phyloP scores from a whole-genome alignment of 2,113 vertebrate genomes.

The Oryzias curvinotus region DNA sequence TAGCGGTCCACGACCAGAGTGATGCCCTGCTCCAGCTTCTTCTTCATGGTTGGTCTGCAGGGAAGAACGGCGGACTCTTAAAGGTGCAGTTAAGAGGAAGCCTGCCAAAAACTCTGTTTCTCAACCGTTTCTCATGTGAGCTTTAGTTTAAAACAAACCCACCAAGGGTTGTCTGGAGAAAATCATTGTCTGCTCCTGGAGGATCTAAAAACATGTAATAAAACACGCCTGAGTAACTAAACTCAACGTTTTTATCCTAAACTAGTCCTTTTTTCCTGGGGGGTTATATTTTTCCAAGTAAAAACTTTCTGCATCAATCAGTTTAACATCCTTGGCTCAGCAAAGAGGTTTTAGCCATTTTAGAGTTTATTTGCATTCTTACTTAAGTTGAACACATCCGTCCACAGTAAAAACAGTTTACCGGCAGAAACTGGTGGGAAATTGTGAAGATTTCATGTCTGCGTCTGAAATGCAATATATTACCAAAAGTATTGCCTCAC shows the following conservation, averaged over 20 bases:
- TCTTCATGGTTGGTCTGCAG: conserved; percentile 74
- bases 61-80: background rate
- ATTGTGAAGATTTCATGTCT: too few species aligned
- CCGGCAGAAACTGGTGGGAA: too few species aligned
- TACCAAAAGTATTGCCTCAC: too few species aligned
- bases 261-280: background rate
- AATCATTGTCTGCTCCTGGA: background rate
- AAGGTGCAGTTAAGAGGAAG: background rate
- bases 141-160: too few species aligned
- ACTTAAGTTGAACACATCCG: too few species aligned
- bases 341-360: too few species aligned
- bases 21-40: conserved; percentile 86
- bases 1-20: conserved; percentile 92
- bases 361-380: too few species aligned
- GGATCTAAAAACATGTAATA: background rate
- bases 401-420: too few species aligned
- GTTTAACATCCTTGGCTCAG: too few species aligned
- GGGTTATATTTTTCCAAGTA: too few species aligned
- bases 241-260: background rate
- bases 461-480: too few species aligned
- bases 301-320: too few species aligned
- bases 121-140: background rate
- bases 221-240: background rate
- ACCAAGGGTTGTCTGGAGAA: background rate
- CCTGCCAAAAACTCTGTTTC: background rate